phyloP scores from a whole-genome alignment of 2,888 invertebrate species.

The Drosophila mimica region DNA sequence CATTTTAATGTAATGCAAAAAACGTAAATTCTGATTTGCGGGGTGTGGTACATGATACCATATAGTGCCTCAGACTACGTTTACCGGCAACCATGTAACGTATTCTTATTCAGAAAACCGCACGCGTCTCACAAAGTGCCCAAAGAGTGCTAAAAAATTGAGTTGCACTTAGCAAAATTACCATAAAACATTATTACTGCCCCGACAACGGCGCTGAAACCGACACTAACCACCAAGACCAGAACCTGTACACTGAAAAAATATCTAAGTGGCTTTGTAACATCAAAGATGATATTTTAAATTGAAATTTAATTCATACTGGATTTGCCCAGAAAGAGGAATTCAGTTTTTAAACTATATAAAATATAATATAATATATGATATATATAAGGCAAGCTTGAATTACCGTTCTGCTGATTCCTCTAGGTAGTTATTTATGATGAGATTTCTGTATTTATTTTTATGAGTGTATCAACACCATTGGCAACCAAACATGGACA shows the following conservation, averaged over 20 bases:
- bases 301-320: not conserved
- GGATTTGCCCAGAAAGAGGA: not conserved
- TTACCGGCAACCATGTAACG: constrained; percentile 38
- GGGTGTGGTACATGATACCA: not conserved
- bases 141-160: constrained; percentile 48
- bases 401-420: not conserved
- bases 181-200: constrained; percentile 71
- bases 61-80: not conserved
- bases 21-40: constrained; percentile 16
- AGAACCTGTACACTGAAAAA: constrained; percentile 4
- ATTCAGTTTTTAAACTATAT: not conserved
- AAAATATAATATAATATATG: not conserved
- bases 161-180: constrained; percentile 74
- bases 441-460: not conserved
- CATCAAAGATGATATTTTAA: not conserved
- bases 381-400: not conserved
- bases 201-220: constrained; percentile 14
- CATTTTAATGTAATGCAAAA: constrained; percentile 14
- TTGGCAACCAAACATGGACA: constrained; percentile 11
- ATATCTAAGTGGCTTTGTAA: not conserved
- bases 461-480: constrained; percentile 8
- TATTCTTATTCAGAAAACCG: constrained; percentile 73
- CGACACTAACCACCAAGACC: constrained; percentile 15
- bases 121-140: constrained; percentile 25
- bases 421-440: not conserved